Percentiles rank a stretch among this genome's conserved stretches.
phyloP scores from a whole-genome alignment of 2,113 vertebrate genomes.

The Probosciger aterrimus region DNA sequence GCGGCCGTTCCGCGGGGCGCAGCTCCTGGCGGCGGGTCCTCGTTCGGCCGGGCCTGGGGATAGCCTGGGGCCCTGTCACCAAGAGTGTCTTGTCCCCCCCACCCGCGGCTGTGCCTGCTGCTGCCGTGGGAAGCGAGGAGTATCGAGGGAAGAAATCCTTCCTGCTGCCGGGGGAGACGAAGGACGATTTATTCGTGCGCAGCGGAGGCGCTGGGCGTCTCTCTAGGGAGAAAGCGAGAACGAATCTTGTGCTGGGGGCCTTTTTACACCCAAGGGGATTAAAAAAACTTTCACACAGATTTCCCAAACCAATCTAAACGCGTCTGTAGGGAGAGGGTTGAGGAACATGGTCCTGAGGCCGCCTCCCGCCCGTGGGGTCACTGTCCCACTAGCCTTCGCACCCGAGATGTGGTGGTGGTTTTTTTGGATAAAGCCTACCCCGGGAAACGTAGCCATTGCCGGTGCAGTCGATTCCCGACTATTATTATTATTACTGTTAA shows the following conservation, averaged over 20 bases:
- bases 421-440: background rate
- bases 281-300: fast-evolving
- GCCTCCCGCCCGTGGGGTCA: background rate
- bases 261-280: background rate
- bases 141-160: background rate
- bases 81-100: background rate
- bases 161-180: background rate
- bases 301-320: background rate
- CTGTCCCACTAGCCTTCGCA: background rate
- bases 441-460: background rate
- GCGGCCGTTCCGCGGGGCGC: background rate
- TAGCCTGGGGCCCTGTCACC: background rate
- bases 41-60: background rate
- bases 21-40: background rate
- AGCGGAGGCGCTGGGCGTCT: background rate
- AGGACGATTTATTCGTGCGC: background rate
- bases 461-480: background rate
- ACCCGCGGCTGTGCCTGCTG: background rate
- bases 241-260: no score
- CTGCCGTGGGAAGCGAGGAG: background rate
- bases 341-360: background rate
- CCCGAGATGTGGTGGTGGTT: no score
- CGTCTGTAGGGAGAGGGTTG: background rate
- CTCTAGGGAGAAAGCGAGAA: background rate
- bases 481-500: background rate